Percentiles rank a stretch among this genome's conserved stretches.
phyloP scores from a whole-genome alignment of 92 coral and sea anemone genomes.

The Siderastrea radians region DNA sequence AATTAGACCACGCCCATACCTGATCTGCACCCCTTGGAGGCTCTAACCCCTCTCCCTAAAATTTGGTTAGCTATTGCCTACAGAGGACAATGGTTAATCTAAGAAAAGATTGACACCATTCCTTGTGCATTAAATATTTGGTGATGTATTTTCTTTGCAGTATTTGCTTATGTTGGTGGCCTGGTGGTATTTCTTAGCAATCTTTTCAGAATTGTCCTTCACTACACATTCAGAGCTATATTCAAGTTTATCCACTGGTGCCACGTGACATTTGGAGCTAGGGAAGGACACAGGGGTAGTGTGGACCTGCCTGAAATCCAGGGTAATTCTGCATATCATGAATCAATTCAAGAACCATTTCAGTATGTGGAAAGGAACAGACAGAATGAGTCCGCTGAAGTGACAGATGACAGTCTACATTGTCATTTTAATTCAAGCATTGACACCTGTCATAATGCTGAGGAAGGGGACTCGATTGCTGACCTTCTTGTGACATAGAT shows the following conservation, averaged over 20 bases:
- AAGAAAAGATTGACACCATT: too few relatives aligned
- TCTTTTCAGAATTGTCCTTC: constrained; percentile 83
- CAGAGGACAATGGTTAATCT: too few relatives aligned
- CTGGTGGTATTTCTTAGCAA: constrained; percentile 93
- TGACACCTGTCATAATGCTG: constrained; percentile 27
- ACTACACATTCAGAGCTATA: constrained; percentile 77
- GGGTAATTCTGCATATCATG: neutral
- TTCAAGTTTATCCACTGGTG: constrained; percentile 76
- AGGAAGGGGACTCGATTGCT: constrained; percentile 20
- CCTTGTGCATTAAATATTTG: neutral
- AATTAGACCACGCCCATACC: too few relatives aligned
- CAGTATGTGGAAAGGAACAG: constrained; percentile 56
- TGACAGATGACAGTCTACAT: constrained; percentile 30
- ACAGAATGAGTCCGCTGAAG: neutral
- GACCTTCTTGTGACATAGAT: constrained; percentile 1
- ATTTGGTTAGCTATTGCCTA: too few relatives aligned
- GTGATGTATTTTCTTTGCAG: constrained; percentile 42
- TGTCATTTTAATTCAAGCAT: constrained; percentile 35
- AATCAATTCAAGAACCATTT: constrained; percentile 59
- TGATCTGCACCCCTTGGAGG: too few relatives aligned
- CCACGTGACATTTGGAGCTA: constrained; percentile 42
- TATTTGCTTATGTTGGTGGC: constrained; percentile 97
- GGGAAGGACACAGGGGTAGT: constrained; percentile 70
- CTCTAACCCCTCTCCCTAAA: too few relatives aligned
- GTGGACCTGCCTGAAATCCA: constrained; percentile 37